phyloP scores from a whole-genome alignment of 2,113 vertebrate genomes.

The Trichomycterus rosablanca region DNA sequence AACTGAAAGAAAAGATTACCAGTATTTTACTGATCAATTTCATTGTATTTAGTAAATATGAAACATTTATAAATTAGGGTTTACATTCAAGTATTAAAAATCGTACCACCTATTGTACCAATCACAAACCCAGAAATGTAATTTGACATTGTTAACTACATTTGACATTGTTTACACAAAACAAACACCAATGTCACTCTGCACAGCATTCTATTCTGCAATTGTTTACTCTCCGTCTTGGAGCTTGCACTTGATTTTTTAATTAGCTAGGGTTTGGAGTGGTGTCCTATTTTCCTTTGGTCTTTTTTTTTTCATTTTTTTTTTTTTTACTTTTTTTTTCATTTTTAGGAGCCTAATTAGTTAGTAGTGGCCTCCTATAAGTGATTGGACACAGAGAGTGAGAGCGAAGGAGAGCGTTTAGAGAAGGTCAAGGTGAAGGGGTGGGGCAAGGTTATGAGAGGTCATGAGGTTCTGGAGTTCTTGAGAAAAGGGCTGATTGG shows the following conservation, averaged over 20 bases:
- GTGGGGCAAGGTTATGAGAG: slow-evolving; percentile 46
- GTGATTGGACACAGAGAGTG: slow-evolving; percentile 42
- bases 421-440: slow-evolving; percentile 64
- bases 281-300: background rate
- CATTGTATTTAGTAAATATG: too few species aligned
- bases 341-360: slow-evolving; percentile 15
- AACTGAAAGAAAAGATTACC: too few species aligned
- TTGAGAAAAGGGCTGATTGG: slow-evolving; percentile 63
- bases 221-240: slow-evolving; percentile 31
- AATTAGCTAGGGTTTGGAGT: slow-evolving; percentile 48
- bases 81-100: too few species aligned
- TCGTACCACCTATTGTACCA: too few species aligned
- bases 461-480: slow-evolving; percentile 45
- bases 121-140: too few species aligned
- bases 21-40: too few species aligned
- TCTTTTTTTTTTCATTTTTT: background rate
- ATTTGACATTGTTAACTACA: too few species aligned
- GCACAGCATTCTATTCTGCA: slow-evolving; percentile 22
- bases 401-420: slow-evolving; percentile 46
- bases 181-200: background rate
- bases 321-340: slow-evolving; percentile 1
- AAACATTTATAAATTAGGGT: too few species aligned
- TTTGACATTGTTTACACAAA: too few species aligned
- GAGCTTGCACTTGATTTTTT: slow-evolving; percentile 64
- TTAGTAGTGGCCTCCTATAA: slow-evolving; percentile 16